Evolutionary conservation across 2,888 invertebrate genomes (phyloP).

Genomic region (Drosophila histrio): DNA sequence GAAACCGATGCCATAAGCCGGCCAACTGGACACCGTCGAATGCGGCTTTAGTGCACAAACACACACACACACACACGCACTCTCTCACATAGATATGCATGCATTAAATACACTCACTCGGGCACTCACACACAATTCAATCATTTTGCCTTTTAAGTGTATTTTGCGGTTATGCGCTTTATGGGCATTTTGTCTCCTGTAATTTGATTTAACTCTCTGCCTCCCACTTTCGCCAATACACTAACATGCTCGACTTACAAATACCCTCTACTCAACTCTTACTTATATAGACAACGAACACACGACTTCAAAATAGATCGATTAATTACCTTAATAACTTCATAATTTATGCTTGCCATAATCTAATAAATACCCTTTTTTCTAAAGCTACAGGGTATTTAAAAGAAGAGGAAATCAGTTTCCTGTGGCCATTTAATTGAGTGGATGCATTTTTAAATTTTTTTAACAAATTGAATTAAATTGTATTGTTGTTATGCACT

Average conservation of each 20-base stretch:
- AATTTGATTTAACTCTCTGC: conserved; percentile 66
- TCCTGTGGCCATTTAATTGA: conserved; percentile 65
- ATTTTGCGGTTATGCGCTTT: conserved; percentile 77
- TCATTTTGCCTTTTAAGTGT: conserved; percentile 77
- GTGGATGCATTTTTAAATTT: conserved; percentile 48
- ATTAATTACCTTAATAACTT: neutral
- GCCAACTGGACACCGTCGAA: conserved; percentile 38
- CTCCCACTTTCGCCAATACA: neutral
- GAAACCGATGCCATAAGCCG: conserved; percentile 51
- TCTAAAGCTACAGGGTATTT: neutral
- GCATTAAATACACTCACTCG: conserved; percentile 17
- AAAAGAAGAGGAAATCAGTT: conserved; percentile 29
- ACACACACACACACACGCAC: conserved; percentile 7
- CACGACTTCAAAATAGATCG: neutral
- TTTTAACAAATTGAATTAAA: conserved; percentile 66
- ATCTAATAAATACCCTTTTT: neutral
- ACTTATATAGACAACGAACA: neutral
- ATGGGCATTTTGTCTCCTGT: conserved; percentile 73
- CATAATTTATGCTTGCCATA: neutral
- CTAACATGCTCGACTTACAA: neutral
- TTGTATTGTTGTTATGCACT: conserved; percentile 38
- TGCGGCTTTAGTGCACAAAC: conserved; percentile 33
- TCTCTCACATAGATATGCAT: conserved; percentile 3
- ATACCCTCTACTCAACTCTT: neutral
- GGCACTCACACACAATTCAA: conserved; percentile 64